phyloP scores from a whole-genome alignment of 2,113 vertebrate genomes.

The Phrynosoma blainvillii region DNA sequence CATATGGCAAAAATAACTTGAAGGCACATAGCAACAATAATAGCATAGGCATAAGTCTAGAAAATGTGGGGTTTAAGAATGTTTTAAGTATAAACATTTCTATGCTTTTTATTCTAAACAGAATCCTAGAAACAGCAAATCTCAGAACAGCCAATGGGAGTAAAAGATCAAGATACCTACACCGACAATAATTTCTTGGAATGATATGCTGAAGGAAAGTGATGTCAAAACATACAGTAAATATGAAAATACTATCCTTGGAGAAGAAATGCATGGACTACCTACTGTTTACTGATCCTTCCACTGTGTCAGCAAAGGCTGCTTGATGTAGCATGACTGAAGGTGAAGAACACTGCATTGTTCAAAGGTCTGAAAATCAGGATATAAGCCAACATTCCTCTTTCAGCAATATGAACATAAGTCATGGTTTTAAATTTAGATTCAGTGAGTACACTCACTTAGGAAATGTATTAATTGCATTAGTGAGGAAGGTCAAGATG shows the following conservation, averaged over 20 bases:
- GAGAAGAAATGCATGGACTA: neutral
- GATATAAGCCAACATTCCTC: neutral
- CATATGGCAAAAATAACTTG: too few species aligned
- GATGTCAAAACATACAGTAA: neutral
- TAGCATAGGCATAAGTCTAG: neutral
- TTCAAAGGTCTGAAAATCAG: slow-evolving; percentile 19
- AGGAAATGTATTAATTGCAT: neutral
- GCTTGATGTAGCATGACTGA: neutral
- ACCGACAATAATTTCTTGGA: neutral
- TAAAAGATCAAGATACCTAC: neutral
- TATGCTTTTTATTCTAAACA: neutral
- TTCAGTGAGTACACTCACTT: neutral
- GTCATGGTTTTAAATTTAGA: slow-evolving; percentile 11
- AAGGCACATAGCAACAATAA: too few species aligned
- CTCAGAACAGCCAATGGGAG: neutral
- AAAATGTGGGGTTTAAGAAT: neutral
- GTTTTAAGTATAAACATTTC: neutral
- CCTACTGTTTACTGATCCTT: slow-evolving; percentile 1
- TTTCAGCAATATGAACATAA: neutral
- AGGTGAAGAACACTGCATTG: slow-evolving; percentile 14
- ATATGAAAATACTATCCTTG: neutral
- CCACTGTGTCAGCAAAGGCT: slow-evolving; percentile 1
- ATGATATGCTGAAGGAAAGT: neutral
- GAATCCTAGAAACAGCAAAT: neutral
- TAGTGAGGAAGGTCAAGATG: neutral